Conservation (phyloP, 2,888 invertebrate species). For the Abrostola triplasia region DNA sequence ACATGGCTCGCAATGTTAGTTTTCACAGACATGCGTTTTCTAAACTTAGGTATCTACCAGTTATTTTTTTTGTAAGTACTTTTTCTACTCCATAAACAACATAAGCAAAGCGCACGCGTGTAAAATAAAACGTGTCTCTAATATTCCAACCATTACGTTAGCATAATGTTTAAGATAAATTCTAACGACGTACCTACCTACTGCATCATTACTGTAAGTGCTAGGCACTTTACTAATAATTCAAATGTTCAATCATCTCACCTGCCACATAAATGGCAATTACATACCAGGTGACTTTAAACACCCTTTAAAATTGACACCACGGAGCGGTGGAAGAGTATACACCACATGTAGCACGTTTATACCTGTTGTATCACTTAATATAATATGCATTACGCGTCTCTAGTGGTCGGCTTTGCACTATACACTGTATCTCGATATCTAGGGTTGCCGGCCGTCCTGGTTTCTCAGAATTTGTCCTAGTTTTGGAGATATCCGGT, state of each 20-base stretch:
- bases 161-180: background rate
- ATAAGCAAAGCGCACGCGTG: background rate
- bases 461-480: conserved; percentile 49
- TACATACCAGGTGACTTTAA: conserved; percentile 20
- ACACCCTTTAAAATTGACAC: conserved; percentile 23
- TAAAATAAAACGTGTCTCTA: background rate
- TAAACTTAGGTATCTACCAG: too few species aligned
- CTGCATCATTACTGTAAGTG: conserved; percentile 1
- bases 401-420: conserved; percentile 31
- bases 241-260: conserved; percentile 19
- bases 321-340: conserved; percentile 2
- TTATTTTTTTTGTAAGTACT: background rate
- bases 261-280: conserved; percentile 28
- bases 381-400: conserved; percentile 42
- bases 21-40: too few species aligned
- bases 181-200: background rate
- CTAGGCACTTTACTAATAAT: conserved; percentile 17
- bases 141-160: background rate
- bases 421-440: conserved; percentile 36
- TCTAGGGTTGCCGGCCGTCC: conserved; percentile 49
- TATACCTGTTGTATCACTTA: conserved; percentile 42
- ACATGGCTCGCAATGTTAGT: too few species aligned
- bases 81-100: background rate
- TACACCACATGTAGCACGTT: conserved; percentile 8
- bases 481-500: conserved; percentile 49